Conservation (phyloP, 1,140 invertebrate genomes). For the Achatina immaculata region DNA sequence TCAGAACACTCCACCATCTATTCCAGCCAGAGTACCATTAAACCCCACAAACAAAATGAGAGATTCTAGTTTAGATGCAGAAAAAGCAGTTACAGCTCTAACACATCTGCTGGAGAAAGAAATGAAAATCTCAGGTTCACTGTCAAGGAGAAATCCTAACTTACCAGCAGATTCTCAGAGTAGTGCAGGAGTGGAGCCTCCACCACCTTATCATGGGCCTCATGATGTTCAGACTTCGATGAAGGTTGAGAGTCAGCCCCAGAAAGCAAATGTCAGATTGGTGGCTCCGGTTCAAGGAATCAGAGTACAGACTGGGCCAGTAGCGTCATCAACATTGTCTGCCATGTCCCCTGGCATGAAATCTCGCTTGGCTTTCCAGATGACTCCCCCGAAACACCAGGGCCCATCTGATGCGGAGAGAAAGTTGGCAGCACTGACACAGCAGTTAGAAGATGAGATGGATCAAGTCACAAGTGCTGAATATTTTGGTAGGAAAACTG, state of each 20-base stretch:
- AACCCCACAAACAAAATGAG: conserved; percentile 81
- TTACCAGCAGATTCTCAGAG: conserved; percentile 39
- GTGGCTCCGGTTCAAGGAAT: conserved; percentile 50
- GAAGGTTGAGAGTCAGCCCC: conserved; percentile 38
- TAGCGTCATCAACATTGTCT: conserved; percentile 19
- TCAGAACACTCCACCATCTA: conserved; percentile 48
- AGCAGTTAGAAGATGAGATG: conserved; percentile 77
- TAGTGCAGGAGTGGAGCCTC: conserved; percentile 49
- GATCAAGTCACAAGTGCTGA: conserved; percentile 94
- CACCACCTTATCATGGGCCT: conserved; percentile 69
- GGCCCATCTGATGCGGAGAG: conserved; percentile 71
- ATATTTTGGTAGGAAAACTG: conserved; percentile 86
- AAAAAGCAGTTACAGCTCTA: conserved; percentile 70
- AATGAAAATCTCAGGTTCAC: conserved; percentile 51
- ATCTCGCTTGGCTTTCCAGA: conserved; percentile 87
- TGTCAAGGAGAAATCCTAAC: conserved; percentile 46
- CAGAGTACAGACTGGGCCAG: conserved; percentile 29
- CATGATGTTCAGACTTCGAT: conserved; percentile 65
- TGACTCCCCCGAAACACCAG: conserved; percentile 78
- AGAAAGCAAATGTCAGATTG: conserved; percentile 37
- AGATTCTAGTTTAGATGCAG: conserved; percentile 65
- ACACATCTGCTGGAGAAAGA: conserved; percentile 71
- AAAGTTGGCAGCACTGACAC: conserved; percentile 71
- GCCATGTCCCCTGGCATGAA: conserved; percentile 39
- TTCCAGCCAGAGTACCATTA: conserved; percentile 74